Evolutionary conservation across 2,797 vertebrate genomes (phyloP).

Genomic region (Microctenopoma stevenorrisi): DNA sequence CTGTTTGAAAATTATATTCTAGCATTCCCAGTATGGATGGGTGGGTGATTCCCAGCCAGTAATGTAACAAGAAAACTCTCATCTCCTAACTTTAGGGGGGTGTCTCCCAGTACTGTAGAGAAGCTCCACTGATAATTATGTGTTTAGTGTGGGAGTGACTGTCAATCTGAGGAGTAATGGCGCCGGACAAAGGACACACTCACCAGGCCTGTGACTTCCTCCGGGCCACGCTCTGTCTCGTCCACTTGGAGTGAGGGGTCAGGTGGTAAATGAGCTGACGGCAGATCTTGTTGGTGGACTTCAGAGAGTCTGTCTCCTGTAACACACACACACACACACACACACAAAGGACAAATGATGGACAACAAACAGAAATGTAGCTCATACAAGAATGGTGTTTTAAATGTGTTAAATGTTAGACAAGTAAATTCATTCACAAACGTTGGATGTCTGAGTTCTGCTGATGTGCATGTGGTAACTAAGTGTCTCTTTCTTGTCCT

Average conservation of each 20-base stretch:
- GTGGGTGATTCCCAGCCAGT: too few species aligned
- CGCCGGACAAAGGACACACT: constrained; percentile 65
- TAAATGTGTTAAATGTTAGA: neutral
- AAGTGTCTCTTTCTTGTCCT: constrained; percentile 36
- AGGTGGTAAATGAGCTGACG: constrained; percentile 93
- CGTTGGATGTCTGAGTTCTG: constrained; percentile 15
- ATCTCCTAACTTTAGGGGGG: too few species aligned
- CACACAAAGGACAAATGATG: neutral
- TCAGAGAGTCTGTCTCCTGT: constrained; percentile 87
- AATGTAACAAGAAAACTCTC: too few species aligned
- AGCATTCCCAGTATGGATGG: too few species aligned
- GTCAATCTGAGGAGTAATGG: constrained; percentile 17
- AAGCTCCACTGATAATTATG: neutral
- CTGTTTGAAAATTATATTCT: too few species aligned
- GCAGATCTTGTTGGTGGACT: constrained; percentile 91
- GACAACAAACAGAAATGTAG: neutral
- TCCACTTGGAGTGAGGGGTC: constrained; percentile 90
- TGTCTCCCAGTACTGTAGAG: too few species aligned
- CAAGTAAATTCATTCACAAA: constrained; percentile 13
- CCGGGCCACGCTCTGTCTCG: constrained; percentile 80
- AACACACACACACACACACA: constrained; percentile 40
- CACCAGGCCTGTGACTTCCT: constrained; percentile 90
- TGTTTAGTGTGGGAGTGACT: constrained; percentile 2
- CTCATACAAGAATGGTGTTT: neutral
- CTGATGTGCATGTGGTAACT: constrained; percentile 37